Evolutionary conservation across 2,797 vertebrate genomes (phyloP).

Genomic region (Gambelia wislizenii): DNA sequence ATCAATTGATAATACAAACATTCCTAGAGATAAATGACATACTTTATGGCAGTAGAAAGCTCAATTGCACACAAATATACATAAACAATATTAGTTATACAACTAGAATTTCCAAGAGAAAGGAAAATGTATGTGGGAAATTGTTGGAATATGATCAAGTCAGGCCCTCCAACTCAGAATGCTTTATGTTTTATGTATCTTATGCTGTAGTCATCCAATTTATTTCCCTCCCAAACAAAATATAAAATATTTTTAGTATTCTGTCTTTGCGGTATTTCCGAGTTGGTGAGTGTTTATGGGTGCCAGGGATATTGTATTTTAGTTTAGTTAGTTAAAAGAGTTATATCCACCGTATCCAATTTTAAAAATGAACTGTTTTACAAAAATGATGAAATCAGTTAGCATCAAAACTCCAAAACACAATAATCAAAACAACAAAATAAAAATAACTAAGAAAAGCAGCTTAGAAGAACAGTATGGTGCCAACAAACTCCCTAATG

Average conservation of each 20-base stretch:
- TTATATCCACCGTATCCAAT: background rate
- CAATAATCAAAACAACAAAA: background rate
- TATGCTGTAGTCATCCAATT: background rate
- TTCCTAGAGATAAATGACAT: background rate
- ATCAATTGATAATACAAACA: background rate
- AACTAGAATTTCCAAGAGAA: background rate
- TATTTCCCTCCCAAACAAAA: background rate
- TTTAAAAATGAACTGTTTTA: background rate
- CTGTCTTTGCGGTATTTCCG: background rate
- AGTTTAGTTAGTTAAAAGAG: background rate
- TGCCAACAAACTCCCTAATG: background rate
- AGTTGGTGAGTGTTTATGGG: background rate
- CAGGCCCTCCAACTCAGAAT: background rate
- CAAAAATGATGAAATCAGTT: background rate
- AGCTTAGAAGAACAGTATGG: background rate
- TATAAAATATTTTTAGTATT: no score
- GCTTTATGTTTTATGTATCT: background rate
- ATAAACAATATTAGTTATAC: background rate
- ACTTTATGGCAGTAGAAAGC: background rate
- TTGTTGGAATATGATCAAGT: background rate
- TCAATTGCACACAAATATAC: background rate
- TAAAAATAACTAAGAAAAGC: background rate
- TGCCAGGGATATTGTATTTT: background rate
- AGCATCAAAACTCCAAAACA: background rate
- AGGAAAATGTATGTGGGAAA: background rate